These are phyloP conservation scores for Cataglyphis rosenhaueri DNA, from an alignment of 2,888 invertebrate genomes.

Conservation along the genomic window DNA sequence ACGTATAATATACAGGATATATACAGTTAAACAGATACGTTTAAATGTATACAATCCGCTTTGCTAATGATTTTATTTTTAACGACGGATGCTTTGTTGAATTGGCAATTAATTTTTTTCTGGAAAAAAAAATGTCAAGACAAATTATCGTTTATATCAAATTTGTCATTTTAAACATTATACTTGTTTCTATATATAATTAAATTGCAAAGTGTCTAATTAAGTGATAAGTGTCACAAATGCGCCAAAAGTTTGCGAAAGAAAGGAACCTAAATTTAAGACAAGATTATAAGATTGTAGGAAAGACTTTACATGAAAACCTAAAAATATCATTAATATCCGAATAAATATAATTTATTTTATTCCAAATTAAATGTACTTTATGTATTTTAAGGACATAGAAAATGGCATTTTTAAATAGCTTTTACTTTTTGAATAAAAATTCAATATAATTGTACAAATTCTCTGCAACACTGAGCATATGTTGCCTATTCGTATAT, in stretches of 20 bases:
- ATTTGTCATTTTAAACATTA: background rate
- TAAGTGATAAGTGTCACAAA: background rate
- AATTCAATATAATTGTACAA: background rate
- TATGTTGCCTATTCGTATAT: conserved; percentile 7
- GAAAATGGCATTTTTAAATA: background rate
- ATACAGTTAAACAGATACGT: background rate
- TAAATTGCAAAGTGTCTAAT: background rate
- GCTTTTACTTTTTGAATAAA: background rate
- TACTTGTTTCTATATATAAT: background rate
- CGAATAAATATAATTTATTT: background rate
- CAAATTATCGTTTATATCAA: background rate
- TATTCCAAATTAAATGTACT: background rate
- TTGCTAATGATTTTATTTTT: background rate
- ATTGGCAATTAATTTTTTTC: background rate
- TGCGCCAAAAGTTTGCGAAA: background rate
- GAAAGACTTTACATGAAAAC: too few relatives aligned
- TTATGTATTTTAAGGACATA: background rate
- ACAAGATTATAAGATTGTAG: background rate
- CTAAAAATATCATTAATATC: background rate
- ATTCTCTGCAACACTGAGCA: background rate
- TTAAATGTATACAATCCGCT: background rate
- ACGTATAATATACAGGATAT: background rate
- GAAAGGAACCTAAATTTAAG: background rate
- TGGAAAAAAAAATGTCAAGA: background rate
- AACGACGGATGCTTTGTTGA: background rate